phyloP scores from a whole-genome alignment of 2,888 invertebrate species.

The Calameuta filiformis region DNA sequence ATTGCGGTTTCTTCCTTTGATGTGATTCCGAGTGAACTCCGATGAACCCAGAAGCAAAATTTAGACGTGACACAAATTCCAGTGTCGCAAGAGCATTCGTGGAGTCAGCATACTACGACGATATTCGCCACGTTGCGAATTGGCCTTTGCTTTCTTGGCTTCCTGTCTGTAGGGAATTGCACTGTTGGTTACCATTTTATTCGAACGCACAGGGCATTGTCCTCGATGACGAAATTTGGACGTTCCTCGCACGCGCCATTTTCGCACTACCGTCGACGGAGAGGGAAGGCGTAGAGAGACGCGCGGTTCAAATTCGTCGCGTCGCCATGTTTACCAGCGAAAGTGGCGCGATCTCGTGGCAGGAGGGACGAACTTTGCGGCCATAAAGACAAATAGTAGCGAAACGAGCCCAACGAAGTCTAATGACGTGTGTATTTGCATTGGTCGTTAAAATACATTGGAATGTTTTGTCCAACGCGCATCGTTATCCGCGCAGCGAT shows the following conservation, averaged over 20 bases:
- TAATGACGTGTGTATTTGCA: slow-evolving; percentile 49
- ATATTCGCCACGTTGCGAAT: slow-evolving; percentile 6
- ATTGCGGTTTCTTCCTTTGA: slow-evolving; percentile 67
- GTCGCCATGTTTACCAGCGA: not conserved
- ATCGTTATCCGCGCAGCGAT: slow-evolving; percentile 12
- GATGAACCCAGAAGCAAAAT: slow-evolving; percentile 30
- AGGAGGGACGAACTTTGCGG: slow-evolving; percentile 17
- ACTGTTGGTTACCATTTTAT: not conserved
- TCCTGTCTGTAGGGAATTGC: not conserved
- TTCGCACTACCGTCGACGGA: not conserved
- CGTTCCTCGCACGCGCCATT: not conserved
- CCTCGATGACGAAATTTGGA: not conserved
- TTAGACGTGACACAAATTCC: slow-evolving; percentile 22
- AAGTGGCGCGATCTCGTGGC: not conserved
- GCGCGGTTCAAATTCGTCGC: not conserved
- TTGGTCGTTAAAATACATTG: slow-evolving; percentile 42
- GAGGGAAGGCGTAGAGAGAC: not conserved
- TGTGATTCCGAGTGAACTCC: slow-evolving; percentile 24
- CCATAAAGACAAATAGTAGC: slow-evolving; percentile 49
- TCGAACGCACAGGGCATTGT: not conserved
- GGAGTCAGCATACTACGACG: not conserved
- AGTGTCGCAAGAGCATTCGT: slow-evolving; percentile 2
- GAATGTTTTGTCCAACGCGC: slow-evolving; percentile 25
- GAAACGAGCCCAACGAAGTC: slow-evolving; percentile 49
- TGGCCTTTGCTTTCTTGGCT: not conserved